Evolutionary conservation across 2,797 vertebrate genomes (phyloP).

Genomic region (Staurois parvus): DNA sequence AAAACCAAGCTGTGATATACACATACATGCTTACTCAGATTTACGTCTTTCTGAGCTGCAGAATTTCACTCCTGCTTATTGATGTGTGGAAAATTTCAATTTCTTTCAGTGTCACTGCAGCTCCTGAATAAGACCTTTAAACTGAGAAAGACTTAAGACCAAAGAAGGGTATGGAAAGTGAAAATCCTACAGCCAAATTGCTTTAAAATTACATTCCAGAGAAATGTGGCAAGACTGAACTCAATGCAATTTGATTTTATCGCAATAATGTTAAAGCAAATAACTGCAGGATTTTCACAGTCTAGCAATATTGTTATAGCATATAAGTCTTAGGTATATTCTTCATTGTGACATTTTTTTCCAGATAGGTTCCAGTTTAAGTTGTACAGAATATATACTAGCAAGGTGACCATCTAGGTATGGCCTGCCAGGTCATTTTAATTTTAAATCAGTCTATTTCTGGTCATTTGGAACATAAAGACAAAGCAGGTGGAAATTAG

Average conservation of each 20-base stretch:
- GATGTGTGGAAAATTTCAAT: neutral
- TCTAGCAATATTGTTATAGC: conserved; percentile 14
- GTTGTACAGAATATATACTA: too few relatives aligned
- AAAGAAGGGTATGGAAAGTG: neutral
- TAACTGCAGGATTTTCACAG: conserved; percentile 30
- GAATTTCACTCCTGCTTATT: neutral
- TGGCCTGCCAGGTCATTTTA: too few relatives aligned
- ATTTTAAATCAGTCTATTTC: too few relatives aligned
- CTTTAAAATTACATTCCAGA: conserved; percentile 27
- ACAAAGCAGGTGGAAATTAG: too few relatives aligned
- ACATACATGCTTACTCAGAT: too few relatives aligned
- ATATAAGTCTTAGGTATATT: neutral
- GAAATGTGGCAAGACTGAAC: conserved; percentile 32
- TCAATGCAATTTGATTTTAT: conserved; percentile 13
- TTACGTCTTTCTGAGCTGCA: neutral
- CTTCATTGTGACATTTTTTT: neutral
- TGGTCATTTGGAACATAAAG: too few relatives aligned
- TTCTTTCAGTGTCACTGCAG: neutral
- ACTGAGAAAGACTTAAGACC: neutral
- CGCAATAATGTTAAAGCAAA: conserved; percentile 37
- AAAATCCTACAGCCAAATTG: neutral
- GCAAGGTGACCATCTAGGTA: too few relatives aligned
- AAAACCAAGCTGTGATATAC: too few relatives aligned
- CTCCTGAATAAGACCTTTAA: conserved; percentile 5
- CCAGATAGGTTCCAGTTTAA: neutral